phyloP scores from a whole-genome alignment of 2,797 vertebrate genomes.

The Smutsia temminckii region DNA sequence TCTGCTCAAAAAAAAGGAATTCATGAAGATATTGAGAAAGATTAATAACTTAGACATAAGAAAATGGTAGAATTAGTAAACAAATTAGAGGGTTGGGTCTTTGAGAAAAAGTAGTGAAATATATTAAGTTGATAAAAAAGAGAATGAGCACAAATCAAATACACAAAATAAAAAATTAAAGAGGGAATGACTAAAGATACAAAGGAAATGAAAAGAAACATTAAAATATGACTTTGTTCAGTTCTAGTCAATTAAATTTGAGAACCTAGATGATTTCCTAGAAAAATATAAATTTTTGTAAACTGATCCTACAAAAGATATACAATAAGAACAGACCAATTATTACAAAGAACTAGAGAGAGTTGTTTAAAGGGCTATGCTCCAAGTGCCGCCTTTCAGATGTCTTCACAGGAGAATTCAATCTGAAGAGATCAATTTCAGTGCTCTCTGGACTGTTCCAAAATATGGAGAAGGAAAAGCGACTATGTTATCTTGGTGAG shows the following conservation, averaged over 20 bases:
- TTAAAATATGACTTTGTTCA: neutral
- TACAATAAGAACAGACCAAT: neutral
- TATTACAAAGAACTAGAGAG: neutral
- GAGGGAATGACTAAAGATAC: neutral
- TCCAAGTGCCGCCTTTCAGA: neutral
- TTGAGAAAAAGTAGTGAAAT: neutral
- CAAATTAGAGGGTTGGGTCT: neutral
- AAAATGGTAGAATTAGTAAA: neutral
- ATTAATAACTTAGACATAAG: neutral
- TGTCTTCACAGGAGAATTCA: neutral
- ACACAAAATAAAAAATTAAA: neutral
- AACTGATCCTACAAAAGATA: neutral
- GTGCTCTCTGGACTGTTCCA: neutral
- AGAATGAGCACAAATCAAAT: neutral
- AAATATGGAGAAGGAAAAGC: neutral
- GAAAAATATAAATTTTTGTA: conserved; percentile 2
- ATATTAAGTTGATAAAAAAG: neutral
- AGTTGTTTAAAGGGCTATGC: neutral
- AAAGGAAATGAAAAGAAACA: neutral
- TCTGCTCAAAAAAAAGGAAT: neutral
- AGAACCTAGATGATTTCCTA: neutral
- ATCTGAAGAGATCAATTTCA: neutral
- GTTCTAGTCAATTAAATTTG: neutral
- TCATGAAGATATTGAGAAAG: neutral
- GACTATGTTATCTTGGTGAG: neutral